Base-by-base conservation (phyloP, 2,113 vertebrate genomes). In the Sylvia atricapilla region DNA sequence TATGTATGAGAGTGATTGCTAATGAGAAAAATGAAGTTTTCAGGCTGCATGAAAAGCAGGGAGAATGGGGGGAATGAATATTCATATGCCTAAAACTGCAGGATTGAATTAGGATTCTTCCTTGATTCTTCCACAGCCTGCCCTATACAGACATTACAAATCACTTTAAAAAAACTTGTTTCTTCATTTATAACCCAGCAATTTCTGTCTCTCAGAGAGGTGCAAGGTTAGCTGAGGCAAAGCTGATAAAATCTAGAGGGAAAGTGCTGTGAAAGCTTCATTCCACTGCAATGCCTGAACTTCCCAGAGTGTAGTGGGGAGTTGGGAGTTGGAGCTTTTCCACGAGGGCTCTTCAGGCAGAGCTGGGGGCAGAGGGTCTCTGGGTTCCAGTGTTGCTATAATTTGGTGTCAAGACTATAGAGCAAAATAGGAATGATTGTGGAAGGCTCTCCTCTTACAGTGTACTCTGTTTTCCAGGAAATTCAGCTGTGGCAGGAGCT, bases 11-110 rank as follows among this genome's bases (percentile, higher is more conserved):
- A 55, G 52, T 73, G 88, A 92, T 87, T 78, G 92, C 90, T 93
- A 75, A 86, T 69, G 91, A 85, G 93, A 82, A 75, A 87, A 92
- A 87, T 21, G 53, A 72, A 70, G 75, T 83, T 79, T 90, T 74
- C 50, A 92, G 84, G 81, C 82, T 87, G 50, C 66, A 9, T 73
- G 82, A 80, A 83, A 92, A 58, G 33, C 75, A 69, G 56, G 59
- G 85, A 70, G 70, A 69, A 47, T 6, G 20, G 39, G 63, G 72
- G 9, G 31, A 59, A 93, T 94, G 92, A 96, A 90, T 89, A 88
- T 92, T 79, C 82, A 82, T 73, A 66, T 82, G 87, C 84, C 70
- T 95, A n/a, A 66, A 88, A 69, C 35, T 62, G 80, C 64, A 83
- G 55, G 90, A 62, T 49, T 83, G 33, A 80, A 85, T 58, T 75